Evolutionary conservation across 2,888 invertebrate genomes (phyloP), one percentile per base, ranked within the genome.

Genomic region (Busseola fusca): DNA sequence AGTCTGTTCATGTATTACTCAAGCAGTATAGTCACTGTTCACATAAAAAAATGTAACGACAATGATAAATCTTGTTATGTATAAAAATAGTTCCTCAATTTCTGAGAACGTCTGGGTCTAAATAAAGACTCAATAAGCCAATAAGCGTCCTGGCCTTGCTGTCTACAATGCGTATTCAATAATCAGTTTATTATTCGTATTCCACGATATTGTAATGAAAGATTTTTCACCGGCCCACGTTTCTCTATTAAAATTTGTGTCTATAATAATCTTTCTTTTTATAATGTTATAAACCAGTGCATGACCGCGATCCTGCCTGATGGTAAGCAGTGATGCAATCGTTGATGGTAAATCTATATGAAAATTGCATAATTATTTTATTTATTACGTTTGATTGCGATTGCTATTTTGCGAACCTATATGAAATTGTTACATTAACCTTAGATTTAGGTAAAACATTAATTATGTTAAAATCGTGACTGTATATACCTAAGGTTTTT

Each of bases 51-150:
- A 14, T 6, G 3, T 42, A 14, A 21, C 21, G 30, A 16, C 45
- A 48, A n/a, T 48, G n/a, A 16, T n/a, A 30, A 16, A 59, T 65
- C 50, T 34, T 9, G 10, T 30, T 27, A 45, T 12, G n/a, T 72
- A 30, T n/a, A 48, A 60, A 80, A 64, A 69, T 69, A 64, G 37
- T 59, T 40, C 14, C 7, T 30, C 34, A 48, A 37, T 67, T 79
- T 80, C 57, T 59, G 21, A 62, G 64, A 64, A 80, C 40, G 72
- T 67, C 66, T 62, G 58, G 58, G 40, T 56, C 64, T 56, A 69
- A 69, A 69, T 72, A 50, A 57, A 76, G 66, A 67, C n/a, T 16
- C 60, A 76, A 72, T 75, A 71, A 64, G 50, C 18, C 25, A 40
- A 71, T 68, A 67, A 56, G 14, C 25, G 37, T 45, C 10, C 3